These are phyloP conservation scores for Ciconia boyciana DNA, from an alignment of 2,113 vertebrate genomes.

Conservation along the genomic window DNA sequence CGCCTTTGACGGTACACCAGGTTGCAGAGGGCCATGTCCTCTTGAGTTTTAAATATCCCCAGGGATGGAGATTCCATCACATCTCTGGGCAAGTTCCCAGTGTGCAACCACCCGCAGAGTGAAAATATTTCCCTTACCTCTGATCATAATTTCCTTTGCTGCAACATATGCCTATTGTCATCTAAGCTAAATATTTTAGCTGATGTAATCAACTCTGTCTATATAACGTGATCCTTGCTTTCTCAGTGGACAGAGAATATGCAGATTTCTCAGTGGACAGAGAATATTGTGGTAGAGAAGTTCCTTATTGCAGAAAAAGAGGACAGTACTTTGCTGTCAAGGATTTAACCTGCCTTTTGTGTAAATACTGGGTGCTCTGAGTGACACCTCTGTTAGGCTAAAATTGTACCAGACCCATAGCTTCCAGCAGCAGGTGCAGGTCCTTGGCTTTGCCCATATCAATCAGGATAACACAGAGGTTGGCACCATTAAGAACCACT, in stretches of 20 bases:
- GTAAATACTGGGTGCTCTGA: not conserved
- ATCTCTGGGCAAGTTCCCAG: not conserved
- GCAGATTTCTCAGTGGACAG: not conserved
- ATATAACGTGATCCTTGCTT: not conserved
- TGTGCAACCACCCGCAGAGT: not conserved
- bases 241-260: not conserved
- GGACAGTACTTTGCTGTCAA: accelerated
- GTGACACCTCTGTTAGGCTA: not conserved
- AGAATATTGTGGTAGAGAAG: not conserved
- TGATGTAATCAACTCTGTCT: not conserved
- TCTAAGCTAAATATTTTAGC: not conserved
- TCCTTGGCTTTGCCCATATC: not conserved
- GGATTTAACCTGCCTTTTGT: not conserved
- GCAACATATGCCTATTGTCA: not conserved
- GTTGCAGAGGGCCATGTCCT: not conserved
- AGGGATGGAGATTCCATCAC: not conserved
- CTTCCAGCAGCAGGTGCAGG: not conserved
- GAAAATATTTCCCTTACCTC: not conserved
- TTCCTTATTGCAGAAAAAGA: not conserved
- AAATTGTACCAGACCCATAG: not conserved
- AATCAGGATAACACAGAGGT: not conserved
- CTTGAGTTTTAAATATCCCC: not conserved
- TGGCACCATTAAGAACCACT: not conserved
- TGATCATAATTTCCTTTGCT: not conserved
- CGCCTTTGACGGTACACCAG: not conserved